These are phyloP conservation scores for Stichodactyla mertensii DNA, from an alignment of 64 coral and sea anemone genomes.

Conservation along the genomic window DNA sequence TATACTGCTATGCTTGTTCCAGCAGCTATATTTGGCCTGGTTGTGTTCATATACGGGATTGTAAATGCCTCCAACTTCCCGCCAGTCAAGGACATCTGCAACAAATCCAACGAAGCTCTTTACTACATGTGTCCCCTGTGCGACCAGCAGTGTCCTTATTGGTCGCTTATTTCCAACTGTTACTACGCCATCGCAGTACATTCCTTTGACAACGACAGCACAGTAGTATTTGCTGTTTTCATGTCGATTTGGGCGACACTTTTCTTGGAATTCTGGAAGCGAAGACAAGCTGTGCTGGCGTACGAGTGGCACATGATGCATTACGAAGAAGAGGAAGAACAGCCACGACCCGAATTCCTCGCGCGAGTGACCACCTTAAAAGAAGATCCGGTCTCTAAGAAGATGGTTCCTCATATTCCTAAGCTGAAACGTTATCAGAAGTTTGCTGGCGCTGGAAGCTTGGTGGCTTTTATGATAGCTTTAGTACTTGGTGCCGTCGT, in stretches of 20 bases:
- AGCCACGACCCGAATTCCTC: conserved; percentile 87
- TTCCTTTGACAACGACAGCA: conserved; percentile 86
- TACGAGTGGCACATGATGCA: conserved; percentile 96
- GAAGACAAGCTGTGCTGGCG: conserved; percentile 83
- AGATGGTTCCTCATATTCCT: conserved; percentile 78
- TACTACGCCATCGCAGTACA: conserved; percentile 57
- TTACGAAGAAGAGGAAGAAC: conserved; percentile 79
- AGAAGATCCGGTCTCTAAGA: conserved; percentile 69
- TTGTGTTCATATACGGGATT: conserved; percentile 82
- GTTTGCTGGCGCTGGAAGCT: conserved; percentile 69
- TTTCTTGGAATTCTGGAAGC: conserved; percentile 97
- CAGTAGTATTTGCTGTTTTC: conserved; percentile 78
- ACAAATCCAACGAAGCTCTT: conserved; percentile 62
- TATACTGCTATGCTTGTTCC: conserved; percentile 90
- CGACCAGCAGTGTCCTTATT: conserved; percentile 86
- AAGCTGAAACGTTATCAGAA: conserved; percentile 50
- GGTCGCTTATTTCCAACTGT: conserved; percentile 59
- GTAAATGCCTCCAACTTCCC: conserved; percentile 44
- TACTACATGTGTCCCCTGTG: conserved; percentile 99
- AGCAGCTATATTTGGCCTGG: conserved; percentile 79
- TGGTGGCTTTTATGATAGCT: conserved; percentile 76
- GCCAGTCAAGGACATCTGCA: conserved; percentile 80
- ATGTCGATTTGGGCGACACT: conserved; percentile 98
- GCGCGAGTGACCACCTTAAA: conserved; percentile 47
- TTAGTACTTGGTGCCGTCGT: conserved; percentile 79